These are phyloP conservation scores for Catostomus latipinnis DNA, from an alignment of 2,797 vertebrate species.

Conservation along the genomic window DNA sequence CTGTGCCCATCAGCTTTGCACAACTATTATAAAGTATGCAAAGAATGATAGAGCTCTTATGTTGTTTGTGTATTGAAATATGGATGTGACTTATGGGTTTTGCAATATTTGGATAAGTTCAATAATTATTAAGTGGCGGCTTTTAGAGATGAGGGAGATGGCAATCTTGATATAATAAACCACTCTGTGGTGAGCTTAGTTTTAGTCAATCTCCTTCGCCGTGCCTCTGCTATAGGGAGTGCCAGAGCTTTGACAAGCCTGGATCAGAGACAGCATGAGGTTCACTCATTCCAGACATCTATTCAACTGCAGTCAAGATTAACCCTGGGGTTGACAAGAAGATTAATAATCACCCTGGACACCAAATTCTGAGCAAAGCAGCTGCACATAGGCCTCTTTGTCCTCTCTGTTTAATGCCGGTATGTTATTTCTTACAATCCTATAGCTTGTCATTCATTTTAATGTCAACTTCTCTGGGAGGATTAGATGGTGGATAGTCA, in stretches of 20 bases:
- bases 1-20: background rate
- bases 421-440: slow-evolving; percentile 37
- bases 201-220: slow-evolving; percentile 35
- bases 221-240: slow-evolving; percentile 37
- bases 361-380: slow-evolving; percentile 49
- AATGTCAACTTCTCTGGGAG: slow-evolving; percentile 33
- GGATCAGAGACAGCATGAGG: slow-evolving; percentile 52
- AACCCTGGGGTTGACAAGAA: slow-evolving; percentile 69
- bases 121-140: slow-evolving; percentile 35
- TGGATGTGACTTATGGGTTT: slow-evolving; percentile 26
- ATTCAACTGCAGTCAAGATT: slow-evolving; percentile 68
- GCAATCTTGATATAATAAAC: slow-evolving; percentile 45
- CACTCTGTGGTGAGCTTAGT: slow-evolving; percentile 46
- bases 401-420: slow-evolving; percentile 19
- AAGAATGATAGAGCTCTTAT: background rate
- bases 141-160: slow-evolving; percentile 25
- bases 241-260: slow-evolving; percentile 38
- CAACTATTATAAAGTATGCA: background rate
- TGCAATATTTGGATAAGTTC: background rate
- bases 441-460: slow-evolving; percentile 46
- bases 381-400: slow-evolving; percentile 48
- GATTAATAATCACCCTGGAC: slow-evolving; percentile 66
- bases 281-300: slow-evolving; percentile 67
- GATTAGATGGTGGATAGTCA: slow-evolving; percentile 39
- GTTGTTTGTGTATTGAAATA: background rate